phyloP scores from a whole-genome alignment of 1,140 invertebrate genomes.

The Drepana arcuata region DNA sequence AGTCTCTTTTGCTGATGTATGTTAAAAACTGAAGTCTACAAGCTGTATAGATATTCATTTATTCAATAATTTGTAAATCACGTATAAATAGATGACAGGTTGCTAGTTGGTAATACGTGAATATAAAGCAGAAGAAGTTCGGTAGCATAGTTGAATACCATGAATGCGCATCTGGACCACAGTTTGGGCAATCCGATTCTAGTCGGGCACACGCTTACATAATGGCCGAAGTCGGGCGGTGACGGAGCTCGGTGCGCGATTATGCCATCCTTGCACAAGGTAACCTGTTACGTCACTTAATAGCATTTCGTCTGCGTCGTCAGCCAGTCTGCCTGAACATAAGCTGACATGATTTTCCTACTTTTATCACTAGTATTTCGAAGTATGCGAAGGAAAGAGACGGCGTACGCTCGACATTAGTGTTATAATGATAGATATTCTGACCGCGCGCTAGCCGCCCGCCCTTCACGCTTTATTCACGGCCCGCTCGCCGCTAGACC shows the following conservation, averaged over 20 bases:
- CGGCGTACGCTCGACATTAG: neutral
- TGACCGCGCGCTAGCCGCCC: slow-evolving; percentile 6
- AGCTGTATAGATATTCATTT: no score
- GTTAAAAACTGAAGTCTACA: no score
- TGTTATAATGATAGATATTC: neutral
- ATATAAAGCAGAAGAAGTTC: no score
- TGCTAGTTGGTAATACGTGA: no score
- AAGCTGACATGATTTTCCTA: slow-evolving; percentile 10
- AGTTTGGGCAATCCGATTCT: no score
- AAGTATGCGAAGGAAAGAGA: slow-evolving; percentile 2
- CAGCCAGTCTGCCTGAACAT: slow-evolving; percentile 40
- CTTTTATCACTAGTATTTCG: slow-evolving; percentile 1
- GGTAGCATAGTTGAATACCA: no score
- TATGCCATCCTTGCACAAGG: slow-evolving; percentile 15
- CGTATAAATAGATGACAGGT: no score
- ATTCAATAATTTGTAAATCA: no score
- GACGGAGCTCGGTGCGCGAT: neutral
- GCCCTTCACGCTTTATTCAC: slow-evolving; percentile 12
- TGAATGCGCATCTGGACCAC: no score
- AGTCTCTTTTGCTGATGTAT: no score
- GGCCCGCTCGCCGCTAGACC: neutral
- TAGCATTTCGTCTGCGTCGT: slow-evolving; percentile 38
- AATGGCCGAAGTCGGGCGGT: neutral
- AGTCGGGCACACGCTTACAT: no score
- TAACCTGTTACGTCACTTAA: slow-evolving; percentile 45